Evolutionary conservation across 2,888 invertebrate genomes (phyloP).

Genomic region (Choreutis nemorana): DNA sequence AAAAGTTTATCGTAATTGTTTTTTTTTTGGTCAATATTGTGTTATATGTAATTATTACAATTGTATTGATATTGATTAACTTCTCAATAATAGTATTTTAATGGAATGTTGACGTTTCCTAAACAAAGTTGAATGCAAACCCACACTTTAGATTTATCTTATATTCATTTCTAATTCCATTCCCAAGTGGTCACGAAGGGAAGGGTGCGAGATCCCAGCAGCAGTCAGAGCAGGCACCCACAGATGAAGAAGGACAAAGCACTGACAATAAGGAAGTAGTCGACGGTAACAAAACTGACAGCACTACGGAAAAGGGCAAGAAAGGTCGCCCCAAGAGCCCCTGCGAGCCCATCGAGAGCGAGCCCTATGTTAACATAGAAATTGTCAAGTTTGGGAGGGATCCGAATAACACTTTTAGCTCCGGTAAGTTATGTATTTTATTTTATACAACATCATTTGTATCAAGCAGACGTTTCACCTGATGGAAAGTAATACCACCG

Average conservation of each 20-base stretch:
- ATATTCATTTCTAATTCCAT: too few species aligned
- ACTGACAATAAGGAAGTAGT: slow-evolving; percentile 16
- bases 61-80: too few species aligned
- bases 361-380: slow-evolving; percentile 73
- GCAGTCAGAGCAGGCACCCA: slow-evolving; percentile 19
- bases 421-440: slow-evolving; percentile 64
- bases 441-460: too few species aligned
- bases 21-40: too few species aligned
- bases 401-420: slow-evolving; percentile 75
- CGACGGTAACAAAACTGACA: slow-evolving; percentile 26
- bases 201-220: slow-evolving; percentile 45
- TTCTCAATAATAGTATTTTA: too few species aligned
- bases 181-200: slow-evolving; percentile 46
- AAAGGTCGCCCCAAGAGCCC: slow-evolving; percentile 67
- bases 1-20: too few species aligned
- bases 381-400: slow-evolving; percentile 76
- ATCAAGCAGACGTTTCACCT: too few species aligned
- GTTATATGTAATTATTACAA: too few species aligned
- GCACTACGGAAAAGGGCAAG: slow-evolving; percentile 37
- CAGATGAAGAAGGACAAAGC: slow-evolving; percentile 21
- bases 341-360: slow-evolving; percentile 72
- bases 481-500: too few species aligned
- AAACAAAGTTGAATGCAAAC: too few species aligned
- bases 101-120: too few species aligned
- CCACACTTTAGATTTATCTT: too few species aligned